phyloP scores from a whole-genome alignment of 2,797 vertebrate species.

The Lophotriccus pileatus region DNA sequence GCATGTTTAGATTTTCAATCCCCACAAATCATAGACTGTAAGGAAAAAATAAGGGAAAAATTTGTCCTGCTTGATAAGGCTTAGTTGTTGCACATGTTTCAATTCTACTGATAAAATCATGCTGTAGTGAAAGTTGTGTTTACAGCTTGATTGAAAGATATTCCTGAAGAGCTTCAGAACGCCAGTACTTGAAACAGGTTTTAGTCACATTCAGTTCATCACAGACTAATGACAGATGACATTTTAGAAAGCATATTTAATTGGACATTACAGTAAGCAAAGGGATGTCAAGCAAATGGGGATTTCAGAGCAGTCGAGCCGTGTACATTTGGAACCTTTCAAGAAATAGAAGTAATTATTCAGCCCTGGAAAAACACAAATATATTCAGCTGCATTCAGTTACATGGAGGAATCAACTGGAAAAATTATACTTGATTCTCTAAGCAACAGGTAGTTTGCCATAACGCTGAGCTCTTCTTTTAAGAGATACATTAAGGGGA shows the following conservation, averaged over 20 bases:
- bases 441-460: not conserved
- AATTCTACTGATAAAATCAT: not conserved
- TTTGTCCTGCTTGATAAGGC: not conserved
- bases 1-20: not conserved
- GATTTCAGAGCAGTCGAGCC: not conserved
- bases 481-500: not conserved
- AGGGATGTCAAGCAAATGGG: not conserved
- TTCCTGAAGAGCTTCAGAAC: not conserved
- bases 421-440: not conserved
- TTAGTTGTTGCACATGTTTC: not conserved
- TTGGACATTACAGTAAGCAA: not conserved
- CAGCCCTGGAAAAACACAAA: not conserved
- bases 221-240: not conserved
- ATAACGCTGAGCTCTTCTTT: not conserved
- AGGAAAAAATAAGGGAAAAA: not conserved
- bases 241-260: not conserved
- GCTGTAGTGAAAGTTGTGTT: not conserved
- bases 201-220: not conserved
- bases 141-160: not conserved
- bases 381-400: not conserved
- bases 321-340: not conserved
- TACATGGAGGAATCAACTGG: not conserved
- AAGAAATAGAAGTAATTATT: not conserved
- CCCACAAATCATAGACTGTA: rapidly evolving
- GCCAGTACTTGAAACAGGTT: not conserved